Evolutionary conservation across 2,888 invertebrate species (phyloP), one percentile per base, ranked within the genome.

Genomic region (Clostera curtula): DNA sequence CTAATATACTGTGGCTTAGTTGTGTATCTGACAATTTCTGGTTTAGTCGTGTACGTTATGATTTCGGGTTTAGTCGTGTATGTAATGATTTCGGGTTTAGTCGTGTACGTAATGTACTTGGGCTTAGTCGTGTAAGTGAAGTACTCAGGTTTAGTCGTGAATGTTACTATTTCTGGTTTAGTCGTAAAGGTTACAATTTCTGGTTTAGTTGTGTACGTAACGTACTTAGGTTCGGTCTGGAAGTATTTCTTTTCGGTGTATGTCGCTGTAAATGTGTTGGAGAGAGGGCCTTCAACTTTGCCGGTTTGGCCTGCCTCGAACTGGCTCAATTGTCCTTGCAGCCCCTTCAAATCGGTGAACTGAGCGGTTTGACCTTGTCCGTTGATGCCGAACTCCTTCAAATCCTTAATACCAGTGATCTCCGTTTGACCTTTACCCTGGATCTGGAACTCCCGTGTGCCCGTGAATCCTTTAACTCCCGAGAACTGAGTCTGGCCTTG

Each of bases 171-270:
- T 36, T 64, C 43, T 0, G 72, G 64, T 12, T 66, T 65, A 0
- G 62, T 65, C 0, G 66, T 64, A 23, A 46, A 67, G 0, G 58
- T 59, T 0, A 61, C 43, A 0, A 49, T 26, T 34, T 61, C 44
- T 0, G 60, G 70, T 12, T 68, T 72, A 0, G 71, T 72, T 0
- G 71, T 72, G 31, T 53, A 68, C 0, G 64, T 66, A 0, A 65
- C 49, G 2, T 54, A 48, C 43, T 69, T 61, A 0, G 73, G 73
- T 23, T 77, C 76, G 2, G 62, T 55, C 34, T 77, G 68, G 67
- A 56, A 76, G 7, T 67, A 61, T 13, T 80, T 77, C 48, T 75
- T 76, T 29, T 79, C 75, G 0, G 69, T 49, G 34, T 65, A 79
- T 0, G 74, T 62, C 0, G 79, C 71, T 26, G 67, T 71, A 48